Percentiles rank a stretch among this genome's conserved stretches.
These are phyloP conservation scores for Eubasilissa regina DNA, from an alignment of 1,140 invertebrate genomes.

Conservation along the genomic window DNA sequence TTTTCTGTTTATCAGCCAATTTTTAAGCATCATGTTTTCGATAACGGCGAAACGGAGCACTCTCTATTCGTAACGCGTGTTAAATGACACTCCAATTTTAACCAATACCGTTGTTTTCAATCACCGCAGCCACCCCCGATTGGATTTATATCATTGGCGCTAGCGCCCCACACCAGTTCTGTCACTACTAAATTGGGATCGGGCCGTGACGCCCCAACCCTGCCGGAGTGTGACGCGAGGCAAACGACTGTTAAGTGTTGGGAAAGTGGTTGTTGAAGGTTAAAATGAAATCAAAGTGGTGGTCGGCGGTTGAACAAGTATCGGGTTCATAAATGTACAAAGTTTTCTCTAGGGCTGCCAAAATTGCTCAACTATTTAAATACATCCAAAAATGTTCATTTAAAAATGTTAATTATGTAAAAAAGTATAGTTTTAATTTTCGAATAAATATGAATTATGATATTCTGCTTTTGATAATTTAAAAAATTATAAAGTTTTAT, in stretches of 20 bases:
- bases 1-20: too few species aligned
- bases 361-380: too few species aligned
- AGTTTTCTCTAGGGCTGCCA: too few species aligned
- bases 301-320: neutral
- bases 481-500: too few species aligned
- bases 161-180: neutral
- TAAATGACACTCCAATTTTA: constrained; percentile 21
- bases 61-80: constrained; percentile 26
- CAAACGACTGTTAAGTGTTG: constrained; percentile 3
- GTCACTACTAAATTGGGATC: constrained; percentile 6
- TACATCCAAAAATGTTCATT: too few species aligned
- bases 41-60: too few species aligned
- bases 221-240: neutral
- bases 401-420: too few species aligned
- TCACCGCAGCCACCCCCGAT: constrained; percentile 47
- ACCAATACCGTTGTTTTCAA: constrained; percentile 51
- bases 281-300: neutral
- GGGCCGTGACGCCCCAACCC: neutral
- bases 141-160: constrained; percentile 52
- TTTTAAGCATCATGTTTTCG: too few species aligned
- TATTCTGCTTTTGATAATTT: too few species aligned
- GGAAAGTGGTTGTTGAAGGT: neutral
- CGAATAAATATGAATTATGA: too few species aligned
- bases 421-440: too few species aligned
- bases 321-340: neutral